phyloP scores from a whole-genome alignment of 1,140 invertebrate species.

The Trichonephila clavata region DNA sequence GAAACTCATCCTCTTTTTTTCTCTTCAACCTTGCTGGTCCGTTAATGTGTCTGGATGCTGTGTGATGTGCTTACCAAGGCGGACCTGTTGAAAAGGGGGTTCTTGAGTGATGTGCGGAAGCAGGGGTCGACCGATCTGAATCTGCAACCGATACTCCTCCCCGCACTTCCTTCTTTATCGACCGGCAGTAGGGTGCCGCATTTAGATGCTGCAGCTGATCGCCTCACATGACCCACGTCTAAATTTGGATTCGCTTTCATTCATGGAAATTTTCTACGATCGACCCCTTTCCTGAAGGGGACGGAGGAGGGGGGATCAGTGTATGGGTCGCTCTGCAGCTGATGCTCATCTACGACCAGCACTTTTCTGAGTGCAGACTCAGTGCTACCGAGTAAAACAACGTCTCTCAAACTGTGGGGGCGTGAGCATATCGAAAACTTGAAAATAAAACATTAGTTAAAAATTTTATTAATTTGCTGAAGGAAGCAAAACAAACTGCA shows the following conservation, averaged over 20 bases:
- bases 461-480: no score
- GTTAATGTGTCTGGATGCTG: no score
- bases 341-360: no score
- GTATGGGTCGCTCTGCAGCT: not conserved
- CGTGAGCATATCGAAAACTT: no score
- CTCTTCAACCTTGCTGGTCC: no score
- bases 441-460: no score
- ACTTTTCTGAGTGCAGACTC: no score
- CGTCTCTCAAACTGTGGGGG: no score
- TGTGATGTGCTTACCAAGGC: no score
- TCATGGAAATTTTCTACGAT: slow-evolving; percentile 46
- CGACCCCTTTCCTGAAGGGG: not conserved
- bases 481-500: no score
- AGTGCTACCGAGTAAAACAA: no score
- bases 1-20: no score
- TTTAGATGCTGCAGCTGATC: slow-evolving; percentile 60
- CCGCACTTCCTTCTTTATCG: not conserved
- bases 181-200: slow-evolving; percentile 34
- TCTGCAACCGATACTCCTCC: not conserved
- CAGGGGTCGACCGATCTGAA: not conserved
- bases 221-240: not conserved
- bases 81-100: slow-evolving; percentile 38
- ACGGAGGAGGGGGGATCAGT: not conserved
- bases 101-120: not conserved
- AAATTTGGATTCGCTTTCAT: slow-evolving; percentile 58